Evolutionary conservation across 2,113 vertebrate genomes (phyloP), one percentile per base, ranked within the genome.

Genomic region (Apodemus sylvaticus): DNA sequence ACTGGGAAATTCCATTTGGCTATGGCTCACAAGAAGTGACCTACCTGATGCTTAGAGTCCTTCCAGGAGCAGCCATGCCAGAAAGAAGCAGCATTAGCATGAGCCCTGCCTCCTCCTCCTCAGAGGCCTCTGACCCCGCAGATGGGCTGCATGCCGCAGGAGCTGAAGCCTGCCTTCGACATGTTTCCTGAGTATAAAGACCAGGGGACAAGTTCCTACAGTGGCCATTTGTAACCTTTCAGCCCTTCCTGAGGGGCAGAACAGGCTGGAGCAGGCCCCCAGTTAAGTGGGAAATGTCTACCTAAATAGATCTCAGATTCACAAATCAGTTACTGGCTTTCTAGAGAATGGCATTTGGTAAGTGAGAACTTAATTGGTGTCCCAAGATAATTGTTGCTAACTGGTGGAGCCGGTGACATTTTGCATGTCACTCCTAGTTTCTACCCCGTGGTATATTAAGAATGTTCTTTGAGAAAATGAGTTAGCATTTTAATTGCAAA

Each of bases 361-460:
- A 97, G 96, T 96, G 90, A 96, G 83, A 97, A 94, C 10, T 93
- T 97, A 97, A 95, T 97, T 90, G 97, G 64, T 96, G 36, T 83
- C 91, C 71, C 96, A 92, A 94, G 91, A 88, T 98, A 96, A 97
- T 95, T 97, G 95, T 94, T 93, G 66, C 97, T 98, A 96, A 93
- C 91, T 96, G 97, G n/a, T 96, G 0, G 91, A 97, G 70, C 85
- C 97, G 66, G 82, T 96, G 90, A 96, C 94, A 96, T 91, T 97
- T 96, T 89, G 20, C 73, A 12, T 97, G 68, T 96, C 95, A 86
- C 39, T 42, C 92, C 9, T 86, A 82, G 89, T 92, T 91, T 90
- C 95, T 95, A 48, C 60, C 81, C 36, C 74, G 11, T 92, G 45
- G 71, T 93, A 85, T 90, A 64, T 90, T 94, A 7, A 95, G 86